Base-by-base conservation (phyloP, 2,888 invertebrate species). In the Eupeodes luniger region DNA sequence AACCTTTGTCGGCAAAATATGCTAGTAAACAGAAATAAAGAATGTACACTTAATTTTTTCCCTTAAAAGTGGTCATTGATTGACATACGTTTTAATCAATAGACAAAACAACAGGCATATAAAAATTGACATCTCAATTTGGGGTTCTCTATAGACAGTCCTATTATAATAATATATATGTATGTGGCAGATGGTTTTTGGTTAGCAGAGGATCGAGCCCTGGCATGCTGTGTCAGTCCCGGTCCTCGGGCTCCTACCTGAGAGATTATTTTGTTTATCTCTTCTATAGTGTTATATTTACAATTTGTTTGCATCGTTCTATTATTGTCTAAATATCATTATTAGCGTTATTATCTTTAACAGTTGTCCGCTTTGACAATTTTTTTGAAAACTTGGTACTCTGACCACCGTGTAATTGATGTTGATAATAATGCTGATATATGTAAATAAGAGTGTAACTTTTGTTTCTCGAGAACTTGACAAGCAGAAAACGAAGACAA, bases 301-400 rank as follows among this genome's bases (percentile, higher is more conserved):
- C 85, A 81, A 77, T 81, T 66, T 77, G 80, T 88, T 88, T 51
- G 40, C 7, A n/a, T 72, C 62, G 66, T 59, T 77, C 80, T 76
- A 59, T 80, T 59, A 79, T 83, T 86, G 86, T 83, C 47, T 76
- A 66, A 79, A 86, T 86, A 82, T 75, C 75, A 87, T 83, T 87
- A 84, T 87, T 84, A 80, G 80, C 77, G 67, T 80, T 80, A 84
- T 84, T 87, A 80, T 80, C 49, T 67, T 55, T 77, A 80, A 80
- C 87, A 87, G 83, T 87, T 84, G 83, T 80, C 83, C 27, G 14
- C 67, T 81, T 67, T 76, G 36, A 55, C 27, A 78, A 59, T 57
- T 47, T 66, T 27, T 49, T 14, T 19, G 44, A 59, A 75, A 44
- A 47, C 59, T 19, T 19, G 59, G 47, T 57, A 40, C 57, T 16